Evolutionary conservation across 2,888 invertebrate species (phyloP), one percentile per base, ranked within the genome.

Genomic region (Tuberolachnus salignus): DNA sequence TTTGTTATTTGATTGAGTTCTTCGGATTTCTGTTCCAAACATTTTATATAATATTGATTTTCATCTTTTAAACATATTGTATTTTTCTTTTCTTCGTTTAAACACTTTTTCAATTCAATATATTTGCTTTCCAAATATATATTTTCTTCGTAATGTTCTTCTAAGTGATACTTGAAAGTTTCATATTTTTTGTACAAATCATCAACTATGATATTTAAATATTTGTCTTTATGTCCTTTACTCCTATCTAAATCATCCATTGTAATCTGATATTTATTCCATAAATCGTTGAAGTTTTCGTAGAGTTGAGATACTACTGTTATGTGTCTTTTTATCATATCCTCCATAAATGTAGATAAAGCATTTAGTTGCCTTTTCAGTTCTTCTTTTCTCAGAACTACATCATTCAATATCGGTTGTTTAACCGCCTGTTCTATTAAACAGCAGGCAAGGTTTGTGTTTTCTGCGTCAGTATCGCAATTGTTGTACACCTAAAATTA

Each of bases 201-300:
- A 10, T 42, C 19, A 42, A 42, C n/a, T 42, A n/a, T 42, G n/a
- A 10, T 42, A 19, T 42, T 42, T 10, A 63, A 42, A 42, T 11
- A 42, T n/a, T 42, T n/a, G n/a, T n/a, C n/a, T n/a, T 34, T 26
- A 19, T 0, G 3, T 4, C n/a, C 3, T 63, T 63, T 63, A 42
- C 3, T n/a, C 3, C 42, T n/a, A 3, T 42, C 9, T 11, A 63
- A 11, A 16, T 63, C 19, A 9, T 19, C n/a, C 1, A 4, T 63
- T 42, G n/a, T 63, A 42, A n/a, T 63, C n/a, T 63, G 10, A 63
- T 63, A 42, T 42, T 63, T 63, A 1, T 42, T 42, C n/a, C 42
- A 63, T 19, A 63, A 63, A 2, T 10, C 42, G 3, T 63, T 42
- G 10, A 42, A 63, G 19, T 63, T 63, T 10, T 42, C n/a, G 1